Conservation (phyloP, 2,113 vertebrate species). For the Polypterus bichir region DNA sequence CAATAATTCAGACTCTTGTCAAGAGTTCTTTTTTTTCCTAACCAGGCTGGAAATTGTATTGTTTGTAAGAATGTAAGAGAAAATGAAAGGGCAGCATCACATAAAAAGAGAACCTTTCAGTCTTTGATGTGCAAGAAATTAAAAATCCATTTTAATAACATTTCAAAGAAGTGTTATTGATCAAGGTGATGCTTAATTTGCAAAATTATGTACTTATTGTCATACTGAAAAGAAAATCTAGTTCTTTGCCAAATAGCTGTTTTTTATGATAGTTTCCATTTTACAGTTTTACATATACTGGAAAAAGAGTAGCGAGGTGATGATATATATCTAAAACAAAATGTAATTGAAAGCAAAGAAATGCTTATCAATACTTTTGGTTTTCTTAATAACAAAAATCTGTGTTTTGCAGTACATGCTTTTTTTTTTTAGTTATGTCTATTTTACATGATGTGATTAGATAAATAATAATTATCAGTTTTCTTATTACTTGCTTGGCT, state of each 20-base stretch:
- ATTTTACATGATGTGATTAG: too few species aligned
- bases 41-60: constrained; percentile 27
- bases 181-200: constrained; percentile 33
- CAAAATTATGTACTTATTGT: constrained; percentile 35
- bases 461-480: too few species aligned
- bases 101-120: constrained; percentile 18
- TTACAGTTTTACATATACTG: too few species aligned
- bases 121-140: constrained; percentile 27
- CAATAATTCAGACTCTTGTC: constrained; percentile 29
- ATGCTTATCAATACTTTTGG: too few species aligned
- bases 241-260: constrained; percentile 30
- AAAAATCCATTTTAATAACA: constrained; percentile 31
- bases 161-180: constrained; percentile 30
- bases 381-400: too few species aligned
- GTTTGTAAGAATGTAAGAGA: constrained; percentile 26
- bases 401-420: too few species aligned
- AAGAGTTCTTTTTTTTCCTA: constrained; percentile 23
- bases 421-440: too few species aligned
- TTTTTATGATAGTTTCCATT: too few species aligned
- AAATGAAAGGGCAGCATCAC: constrained; percentile 18
- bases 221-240: constrained; percentile 33
- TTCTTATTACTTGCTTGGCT: too few species aligned
- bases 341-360: too few species aligned
- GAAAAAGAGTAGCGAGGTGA: too few species aligned
- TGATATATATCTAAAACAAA: too few species aligned